Percentiles rank a stretch among this genome's conserved stretches.
Evolutionary conservation across 2,113 vertebrate species (phyloP).

Genomic region (Cottus gobio): DNA sequence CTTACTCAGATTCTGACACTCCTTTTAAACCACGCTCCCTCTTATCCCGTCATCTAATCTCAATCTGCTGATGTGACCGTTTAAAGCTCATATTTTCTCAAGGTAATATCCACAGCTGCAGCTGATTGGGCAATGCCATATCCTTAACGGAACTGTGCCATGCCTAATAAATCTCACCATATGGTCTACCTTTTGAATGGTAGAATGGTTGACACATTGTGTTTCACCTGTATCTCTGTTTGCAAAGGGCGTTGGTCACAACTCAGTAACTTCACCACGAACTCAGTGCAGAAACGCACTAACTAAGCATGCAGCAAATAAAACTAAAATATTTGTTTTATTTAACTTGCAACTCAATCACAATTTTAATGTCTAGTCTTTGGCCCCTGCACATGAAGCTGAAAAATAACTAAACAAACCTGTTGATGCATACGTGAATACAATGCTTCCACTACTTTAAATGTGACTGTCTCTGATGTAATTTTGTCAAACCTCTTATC

Average conservation of each 20-base stretch:
- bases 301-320: not conserved
- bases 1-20: constrained; percentile 6
- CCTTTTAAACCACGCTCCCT: constrained; percentile 71
- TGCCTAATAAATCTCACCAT: not conserved
- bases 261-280: not conserved
- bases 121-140: constrained; percentile 2
- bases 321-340: not conserved
- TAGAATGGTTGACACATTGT: not conserved
- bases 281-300: not conserved
- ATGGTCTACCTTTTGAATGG: not conserved
- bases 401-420: not conserved
- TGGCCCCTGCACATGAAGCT: not conserved
- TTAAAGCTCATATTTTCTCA: constrained; percentile 84
- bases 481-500: constrained; percentile 20
- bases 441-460: not conserved
- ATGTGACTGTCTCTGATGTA: not conserved
- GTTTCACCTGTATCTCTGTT: constrained; percentile 39
- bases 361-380: not conserved
- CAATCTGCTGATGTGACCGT: constrained; percentile 89
- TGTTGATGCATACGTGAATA: not conserved
- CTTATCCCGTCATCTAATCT: constrained; percentile 84
- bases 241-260: constrained; percentile 28
- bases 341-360: not conserved
- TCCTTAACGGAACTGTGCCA: not conserved
- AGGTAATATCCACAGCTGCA: constrained; percentile 12